Percentiles rank a stretch among this genome's conserved stretches.
These are phyloP conservation scores for Cataglyphis hispanica DNA, from an alignment of 1,140 invertebrate genomes.

Conservation along the genomic window DNA sequence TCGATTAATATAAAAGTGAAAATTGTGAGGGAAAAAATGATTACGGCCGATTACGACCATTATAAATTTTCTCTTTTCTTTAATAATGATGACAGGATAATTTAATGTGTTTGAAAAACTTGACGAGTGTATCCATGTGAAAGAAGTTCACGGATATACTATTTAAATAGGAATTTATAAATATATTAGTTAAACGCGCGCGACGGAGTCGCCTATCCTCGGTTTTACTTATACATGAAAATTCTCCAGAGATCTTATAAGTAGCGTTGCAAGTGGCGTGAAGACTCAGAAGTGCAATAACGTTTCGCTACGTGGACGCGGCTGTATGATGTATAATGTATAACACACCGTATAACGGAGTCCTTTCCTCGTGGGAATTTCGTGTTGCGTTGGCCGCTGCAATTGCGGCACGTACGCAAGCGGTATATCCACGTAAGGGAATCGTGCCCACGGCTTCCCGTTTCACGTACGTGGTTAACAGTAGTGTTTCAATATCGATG, in stretches of 20 bases:
- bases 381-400: slow-evolving; percentile 56
- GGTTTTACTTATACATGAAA: neutral
- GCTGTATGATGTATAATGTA: slow-evolving; percentile 31
- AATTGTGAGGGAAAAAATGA: slow-evolving; percentile 6
- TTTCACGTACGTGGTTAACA: slow-evolving; percentile 43
- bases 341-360: slow-evolving; percentile 33
- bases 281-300: slow-evolving; percentile 43
- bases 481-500: slow-evolving; percentile 12
- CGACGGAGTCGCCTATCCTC: neutral
- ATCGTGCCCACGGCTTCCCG: slow-evolving; percentile 64
- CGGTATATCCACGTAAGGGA: slow-evolving; percentile 60
- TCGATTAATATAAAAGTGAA: neutral
- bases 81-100: neutral
- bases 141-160: neutral
- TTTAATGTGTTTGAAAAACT: no score
- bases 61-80: neutral
- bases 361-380: slow-evolving; percentile 65
- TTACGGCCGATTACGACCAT: neutral
- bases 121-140: no score
- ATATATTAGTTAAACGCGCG: neutral
- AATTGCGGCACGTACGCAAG: slow-evolving; percentile 70
- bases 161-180: neutral
- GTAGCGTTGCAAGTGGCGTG: neutral
- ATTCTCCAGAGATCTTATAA: slow-evolving; percentile 18
- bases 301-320: slow-evolving; percentile 38